phyloP scores from a whole-genome alignment of 2,888 invertebrate genomes.

The Oligia strigilis region DNA sequence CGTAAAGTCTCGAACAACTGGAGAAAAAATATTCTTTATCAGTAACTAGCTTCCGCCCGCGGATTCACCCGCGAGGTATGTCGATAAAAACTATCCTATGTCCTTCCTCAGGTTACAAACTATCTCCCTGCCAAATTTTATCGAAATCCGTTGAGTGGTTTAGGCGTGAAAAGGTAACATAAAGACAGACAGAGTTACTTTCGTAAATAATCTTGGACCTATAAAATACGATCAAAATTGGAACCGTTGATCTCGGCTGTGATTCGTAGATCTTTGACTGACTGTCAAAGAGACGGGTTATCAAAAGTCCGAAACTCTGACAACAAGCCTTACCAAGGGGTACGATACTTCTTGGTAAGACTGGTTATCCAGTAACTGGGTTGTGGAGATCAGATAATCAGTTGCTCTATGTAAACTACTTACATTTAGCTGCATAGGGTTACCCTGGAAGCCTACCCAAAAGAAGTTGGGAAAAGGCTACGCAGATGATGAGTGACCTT shows the following conservation, averaged over 20 bases:
- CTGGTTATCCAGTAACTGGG: neutral
- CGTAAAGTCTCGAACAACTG: constrained; percentile 95
- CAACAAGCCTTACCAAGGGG: neutral
- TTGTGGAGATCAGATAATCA: neutral
- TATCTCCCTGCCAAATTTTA: no score
- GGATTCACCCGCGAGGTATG: no score
- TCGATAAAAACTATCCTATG: no score
- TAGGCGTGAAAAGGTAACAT: no score
- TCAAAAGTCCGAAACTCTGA: neutral
- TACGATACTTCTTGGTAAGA: neutral
- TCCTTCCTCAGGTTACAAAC: no score
- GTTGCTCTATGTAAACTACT: neutral
- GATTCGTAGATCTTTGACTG: neutral
- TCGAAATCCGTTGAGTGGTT: no score
- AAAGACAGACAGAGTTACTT: no score
- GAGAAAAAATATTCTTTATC: constrained; percentile 16
- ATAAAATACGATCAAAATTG: neutral
- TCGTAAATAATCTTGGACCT: neutral
- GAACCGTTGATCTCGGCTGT: neutral
- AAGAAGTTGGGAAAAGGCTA: neutral
- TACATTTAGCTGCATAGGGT: neutral
- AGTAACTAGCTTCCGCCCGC: neutral
- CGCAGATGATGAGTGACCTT: neutral
- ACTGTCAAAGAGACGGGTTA: no score
- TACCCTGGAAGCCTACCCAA: neutral